Base-by-base conservation (phyloP, 2,888 invertebrate genomes). In the Xestoiulus laeticollis region DNA sequence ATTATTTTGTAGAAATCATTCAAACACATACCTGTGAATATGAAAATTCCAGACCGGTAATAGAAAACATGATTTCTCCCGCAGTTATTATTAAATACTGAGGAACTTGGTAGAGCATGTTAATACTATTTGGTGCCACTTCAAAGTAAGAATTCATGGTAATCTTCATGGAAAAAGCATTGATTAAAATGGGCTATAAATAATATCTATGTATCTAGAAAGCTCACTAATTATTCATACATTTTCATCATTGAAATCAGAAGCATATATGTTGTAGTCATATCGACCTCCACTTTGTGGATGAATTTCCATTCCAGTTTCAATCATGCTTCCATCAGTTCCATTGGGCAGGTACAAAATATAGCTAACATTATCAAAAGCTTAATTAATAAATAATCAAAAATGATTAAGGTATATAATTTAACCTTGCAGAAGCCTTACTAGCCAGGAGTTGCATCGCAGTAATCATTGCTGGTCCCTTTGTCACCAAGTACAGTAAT, bases 21-120 rank as follows among this genome's bases (percentile, higher is more conserved):
- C 48, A 48, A 82, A 32, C 32, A 88, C 89, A 90, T 92, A 94
- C 96, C 93, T 96, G 97, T 0, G 98, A 96, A 92, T 98, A 99
- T 0, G 98, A 96, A 92, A 99, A 99, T 91, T 98, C 96, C 32
- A 99, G 93, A 0, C 99, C 99, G 0, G 99, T 98, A 38, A 99
- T 96, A 0, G 98, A 97, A 92, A 98, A 98, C 95, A 99, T 96
- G 82, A 99, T 96, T 92, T 99, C 99, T 0, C 95, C 99, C 90
- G 96, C 94, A 0, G 99, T 98, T 90, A 99, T 96, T 22, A 98
- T 93, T 86, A 98, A 92, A 91, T 98, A 98, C 92, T 99, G 99
- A 0, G 99, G 99, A 30, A 99, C 91, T 90, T 98, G 94, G 95
- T 95, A 96, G 5, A 96, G 91, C 91, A 98, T 96, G 90, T 96